Evolutionary conservation across 2,888 invertebrate species (phyloP), one percentile per base, ranked within the genome.

Genomic region (Spisula subtruncata): DNA sequence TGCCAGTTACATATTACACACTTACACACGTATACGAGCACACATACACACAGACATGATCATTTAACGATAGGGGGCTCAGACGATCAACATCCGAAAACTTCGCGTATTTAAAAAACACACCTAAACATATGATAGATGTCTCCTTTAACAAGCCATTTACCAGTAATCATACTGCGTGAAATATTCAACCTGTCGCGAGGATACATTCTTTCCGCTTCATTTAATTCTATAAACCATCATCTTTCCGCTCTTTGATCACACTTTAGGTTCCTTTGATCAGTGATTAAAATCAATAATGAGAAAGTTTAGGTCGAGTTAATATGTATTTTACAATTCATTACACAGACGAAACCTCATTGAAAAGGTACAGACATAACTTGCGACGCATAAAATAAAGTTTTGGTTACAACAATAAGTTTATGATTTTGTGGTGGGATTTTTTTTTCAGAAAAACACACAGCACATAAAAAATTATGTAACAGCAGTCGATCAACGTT

Each of bases 211-310:
- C 75, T 75, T 75, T 32, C 1, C 75, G 32, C 32, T 75, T 32
- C 75, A 75, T 75, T 41, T 75, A 18, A 75, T 16, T 18, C 75
- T 4, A 75, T 75, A 75, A 75, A 75, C 75, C 32, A 75, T 75
- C 32, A 75, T 18, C 75, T 75, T 75, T 75, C 18, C 75, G 75
- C 75, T 75, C 75, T 75, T 32, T 75, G 75, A 75, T 35, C 75
- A 75, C 75, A 35, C 29, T 75, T 75, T 75, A 18, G 14, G 35
- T 85, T 41, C 18, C 54, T 85, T 80, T 80, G 80, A 85, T 80
- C 85, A 56, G 12, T 85, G 46, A 35, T 85, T 56, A 5, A 80
- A 85, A 80, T 85, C 85, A 85, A 85, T 85, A 80, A 85, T 32
- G 75, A 18, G 32, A 2, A n/a, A 75, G 75, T 35, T 25, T 75